A percentile compares a stretch with the other conserved stretches of the same genome.
Evolutionary conservation across 1,140 invertebrate genomes (phyloP).

Genomic region (Drosophila carrolli): DNA sequence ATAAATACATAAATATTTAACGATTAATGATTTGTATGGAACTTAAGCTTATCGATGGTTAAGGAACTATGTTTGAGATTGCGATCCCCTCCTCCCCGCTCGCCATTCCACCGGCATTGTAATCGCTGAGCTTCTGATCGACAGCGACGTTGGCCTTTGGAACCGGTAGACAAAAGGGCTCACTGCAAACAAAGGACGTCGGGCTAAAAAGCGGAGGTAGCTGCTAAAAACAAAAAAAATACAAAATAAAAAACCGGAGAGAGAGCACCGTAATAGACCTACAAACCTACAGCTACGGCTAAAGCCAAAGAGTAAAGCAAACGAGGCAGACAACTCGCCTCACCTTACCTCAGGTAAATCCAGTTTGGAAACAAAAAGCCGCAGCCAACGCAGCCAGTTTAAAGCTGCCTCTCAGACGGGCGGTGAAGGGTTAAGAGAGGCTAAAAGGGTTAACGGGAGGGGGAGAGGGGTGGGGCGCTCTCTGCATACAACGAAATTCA

Average conservation of each 20-base stretch:
- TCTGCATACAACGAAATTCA: constrained; percentile 11
- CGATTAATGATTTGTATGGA: neutral
- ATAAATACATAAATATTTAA: neutral
- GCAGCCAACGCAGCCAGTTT: constrained; percentile 49
- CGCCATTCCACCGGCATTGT: constrained; percentile 26
- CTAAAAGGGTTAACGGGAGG: constrained; percentile 4
- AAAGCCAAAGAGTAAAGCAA: constrained; percentile 47
- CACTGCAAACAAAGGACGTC: constrained; percentile 55
- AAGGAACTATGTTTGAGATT: constrained; percentile 14
- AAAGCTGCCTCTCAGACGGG: constrained; percentile 30
- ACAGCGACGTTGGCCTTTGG: constrained; percentile 51
- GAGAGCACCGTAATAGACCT: constrained; percentile 67
- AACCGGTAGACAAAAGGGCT: constrained; percentile 67
- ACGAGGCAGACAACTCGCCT: constrained; percentile 43
- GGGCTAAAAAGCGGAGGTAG: constrained; percentile 44
- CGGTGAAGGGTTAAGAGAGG: constrained; percentile 8
- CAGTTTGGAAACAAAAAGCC: constrained; percentile 55
- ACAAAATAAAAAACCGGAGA: constrained; percentile 7
- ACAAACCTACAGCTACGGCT: constrained; percentile 69
- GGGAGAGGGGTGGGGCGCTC: constrained; percentile 9
- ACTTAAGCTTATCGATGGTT: constrained; percentile 16
- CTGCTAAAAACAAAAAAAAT: neutral
- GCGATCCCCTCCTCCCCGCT: neutral
- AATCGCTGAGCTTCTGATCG: constrained; percentile 56
- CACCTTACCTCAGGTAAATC: constrained; percentile 50